phyloP scores from a whole-genome alignment of 2,113 vertebrate species.

The Colistium nudipinnis region DNA sequence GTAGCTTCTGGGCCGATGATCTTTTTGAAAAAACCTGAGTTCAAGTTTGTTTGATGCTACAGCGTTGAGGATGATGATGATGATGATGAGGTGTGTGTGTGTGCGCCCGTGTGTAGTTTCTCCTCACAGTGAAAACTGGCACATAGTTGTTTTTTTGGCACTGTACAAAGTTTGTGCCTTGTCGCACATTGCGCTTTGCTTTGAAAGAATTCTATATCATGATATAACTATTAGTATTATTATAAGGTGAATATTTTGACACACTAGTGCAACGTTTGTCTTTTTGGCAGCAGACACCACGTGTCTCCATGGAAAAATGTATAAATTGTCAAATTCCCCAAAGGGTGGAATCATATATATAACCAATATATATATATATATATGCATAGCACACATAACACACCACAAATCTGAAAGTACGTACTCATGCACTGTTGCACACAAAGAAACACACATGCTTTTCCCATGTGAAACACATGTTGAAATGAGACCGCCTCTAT shows the following conservation, averaged over 20 bases:
- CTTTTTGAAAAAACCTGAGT: conserved; percentile 65
- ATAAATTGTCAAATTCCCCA: conserved; percentile 26
- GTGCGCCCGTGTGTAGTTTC: conserved; percentile 30
- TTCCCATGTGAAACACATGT: conserved; percentile 27
- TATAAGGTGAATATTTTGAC: conserved; percentile 17
- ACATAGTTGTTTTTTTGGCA: conserved; percentile 55
- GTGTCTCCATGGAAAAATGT: conserved; percentile 40
- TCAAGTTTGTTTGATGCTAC: conserved; percentile 46
- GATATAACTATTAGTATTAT: too few relatives aligned
- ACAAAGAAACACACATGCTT: conserved; percentile 58
- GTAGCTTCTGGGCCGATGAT: too few relatives aligned
- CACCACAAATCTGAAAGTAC: conserved; percentile 26
- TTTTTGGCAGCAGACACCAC: conserved; percentile 55
- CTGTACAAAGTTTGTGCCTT: conserved; percentile 48
- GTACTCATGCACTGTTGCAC: conserved; percentile 60
- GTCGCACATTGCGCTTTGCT: conserved; percentile 43
- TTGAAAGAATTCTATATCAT: too few relatives aligned
- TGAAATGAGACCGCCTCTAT: conserved; percentile 12
- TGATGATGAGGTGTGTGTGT: too few relatives aligned
- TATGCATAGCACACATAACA: conserved; percentile 20
- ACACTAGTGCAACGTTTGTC: conserved; percentile 58
- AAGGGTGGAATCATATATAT: conserved; percentile 27
- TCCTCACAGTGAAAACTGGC: conserved; percentile 67
- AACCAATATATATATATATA: conserved; percentile 31
- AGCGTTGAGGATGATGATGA: conserved; percentile 24